Evolutionary conservation across 2,888 invertebrate species (phyloP).

Genomic region (Diogma glabrata): DNA sequence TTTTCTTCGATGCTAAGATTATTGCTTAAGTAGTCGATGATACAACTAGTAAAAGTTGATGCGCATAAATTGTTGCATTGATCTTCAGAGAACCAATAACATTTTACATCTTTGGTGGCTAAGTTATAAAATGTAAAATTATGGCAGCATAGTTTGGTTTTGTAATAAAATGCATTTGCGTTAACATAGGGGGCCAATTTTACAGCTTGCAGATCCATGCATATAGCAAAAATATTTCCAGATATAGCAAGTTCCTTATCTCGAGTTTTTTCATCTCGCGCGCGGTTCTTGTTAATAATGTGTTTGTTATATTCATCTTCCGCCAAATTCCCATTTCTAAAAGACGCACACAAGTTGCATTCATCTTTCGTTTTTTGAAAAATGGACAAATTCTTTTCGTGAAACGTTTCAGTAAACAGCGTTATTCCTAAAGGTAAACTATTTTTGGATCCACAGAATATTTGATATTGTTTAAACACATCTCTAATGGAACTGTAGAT

Average conservation of each 20-base stretch:
- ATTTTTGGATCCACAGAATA: not conserved
- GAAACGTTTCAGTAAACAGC: not conserved
- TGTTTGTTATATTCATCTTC: not conserved
- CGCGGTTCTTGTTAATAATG: not conserved
- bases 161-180: not conserved
- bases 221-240: not conserved
- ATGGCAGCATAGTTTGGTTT: not conserved
- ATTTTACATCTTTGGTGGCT: no score
- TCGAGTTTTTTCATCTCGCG: not conserved
- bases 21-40: no score
- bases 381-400: not conserved
- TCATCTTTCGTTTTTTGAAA: not conserved
- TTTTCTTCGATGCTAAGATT: no score
- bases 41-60: no score
- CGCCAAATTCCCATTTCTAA: conserved; percentile 3
- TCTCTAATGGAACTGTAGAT: not conserved
- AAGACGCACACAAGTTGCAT: not conserved
- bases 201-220: not conserved
- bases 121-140: no score
- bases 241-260: not conserved
- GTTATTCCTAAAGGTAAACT: not conserved
- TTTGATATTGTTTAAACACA: not conserved
- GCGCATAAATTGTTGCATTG: no score
- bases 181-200: not conserved
- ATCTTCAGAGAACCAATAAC: no score